These are phyloP conservation scores for Stenodera caucasica DNA, from an alignment of 2,888 invertebrate genomes.

Conservation along the genomic window DNA sequence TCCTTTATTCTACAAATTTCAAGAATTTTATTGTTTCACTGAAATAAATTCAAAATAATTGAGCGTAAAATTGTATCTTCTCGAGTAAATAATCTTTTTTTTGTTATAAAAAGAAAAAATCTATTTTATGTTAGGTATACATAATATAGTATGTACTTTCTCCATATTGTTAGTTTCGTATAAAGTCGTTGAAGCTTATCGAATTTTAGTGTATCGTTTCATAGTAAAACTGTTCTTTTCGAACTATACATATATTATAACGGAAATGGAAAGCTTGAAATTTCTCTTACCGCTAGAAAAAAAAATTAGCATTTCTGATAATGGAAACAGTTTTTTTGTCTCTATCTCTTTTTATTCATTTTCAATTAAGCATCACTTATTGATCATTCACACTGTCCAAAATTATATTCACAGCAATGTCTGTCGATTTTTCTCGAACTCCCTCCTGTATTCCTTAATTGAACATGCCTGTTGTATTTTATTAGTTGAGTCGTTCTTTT, in stretches of 20 bases:
- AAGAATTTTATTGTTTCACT: background rate
- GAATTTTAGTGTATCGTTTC: background rate
- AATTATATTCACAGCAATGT: background rate
- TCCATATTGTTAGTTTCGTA: background rate
- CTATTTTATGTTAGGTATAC: too few relatives aligned
- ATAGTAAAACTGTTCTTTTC: too few relatives aligned
- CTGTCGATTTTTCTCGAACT: background rate
- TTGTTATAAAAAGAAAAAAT: background rate
- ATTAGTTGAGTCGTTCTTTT: background rate
- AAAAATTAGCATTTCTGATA: background rate
- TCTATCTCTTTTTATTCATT: background rate
- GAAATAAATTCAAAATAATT: slow-evolving; percentile 1
- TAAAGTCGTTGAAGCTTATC: background rate
- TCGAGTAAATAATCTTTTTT: background rate
- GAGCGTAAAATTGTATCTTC: slow-evolving; percentile 5
- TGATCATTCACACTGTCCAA: background rate
- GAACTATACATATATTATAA: too few relatives aligned
- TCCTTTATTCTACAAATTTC: background rate
- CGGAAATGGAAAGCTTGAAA: too few relatives aligned
- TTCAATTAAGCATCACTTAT: background rate
- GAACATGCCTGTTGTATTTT: background rate
- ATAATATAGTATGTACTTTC: too few relatives aligned
- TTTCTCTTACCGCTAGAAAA: background rate
- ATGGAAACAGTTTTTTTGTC: background rate
- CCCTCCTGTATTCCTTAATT: background rate